Percentiles rank a stretch among this genome's conserved stretches.
phyloP scores from a whole-genome alignment of 1,140 invertebrate genomes.

The Drosophila littoralis region DNA sequence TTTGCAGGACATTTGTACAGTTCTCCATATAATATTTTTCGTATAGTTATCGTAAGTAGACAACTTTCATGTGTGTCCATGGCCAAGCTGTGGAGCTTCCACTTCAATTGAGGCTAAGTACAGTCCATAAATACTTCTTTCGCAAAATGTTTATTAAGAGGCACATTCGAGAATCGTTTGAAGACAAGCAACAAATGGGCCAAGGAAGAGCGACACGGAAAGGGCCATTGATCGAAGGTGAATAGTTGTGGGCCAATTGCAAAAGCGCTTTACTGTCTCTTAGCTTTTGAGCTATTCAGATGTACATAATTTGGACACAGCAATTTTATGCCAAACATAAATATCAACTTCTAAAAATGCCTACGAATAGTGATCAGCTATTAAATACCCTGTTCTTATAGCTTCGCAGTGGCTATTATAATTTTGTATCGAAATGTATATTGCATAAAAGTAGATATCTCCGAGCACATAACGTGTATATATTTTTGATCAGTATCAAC shows the following conservation, averaged over 20 bases:
- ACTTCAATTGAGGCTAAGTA: slow-evolving; percentile 52
- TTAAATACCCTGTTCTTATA: too few species aligned
- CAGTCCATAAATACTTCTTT: slow-evolving; percentile 29
- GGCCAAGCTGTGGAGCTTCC: slow-evolving; percentile 23
- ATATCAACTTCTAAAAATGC: neutral
- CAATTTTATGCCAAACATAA: slow-evolving; percentile 46
- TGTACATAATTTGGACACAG: slow-evolving; percentile 53
- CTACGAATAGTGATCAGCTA: too few species aligned
- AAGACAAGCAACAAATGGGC: neutral
- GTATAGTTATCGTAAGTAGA: slow-evolving; percentile 70
- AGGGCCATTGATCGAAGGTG: neutral
- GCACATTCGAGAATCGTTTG: slow-evolving; percentile 2
- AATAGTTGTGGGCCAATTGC: neutral
- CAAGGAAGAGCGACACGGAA: neutral
- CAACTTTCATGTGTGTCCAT: slow-evolving; percentile 44
- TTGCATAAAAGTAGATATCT: too few species aligned
- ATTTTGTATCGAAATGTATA: too few species aligned
- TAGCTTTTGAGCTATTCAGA: slow-evolving; percentile 37
- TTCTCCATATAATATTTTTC: slow-evolving; percentile 42
- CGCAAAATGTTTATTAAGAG: slow-evolving; percentile 23
- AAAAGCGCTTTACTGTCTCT: neutral
- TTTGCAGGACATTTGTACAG: slow-evolving; percentile 45
- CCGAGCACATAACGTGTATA: too few species aligned
- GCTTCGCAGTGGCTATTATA: too few species aligned
- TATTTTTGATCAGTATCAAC: too few species aligned